These are phyloP conservation scores for Ormyrus thymus DNA, from an alignment of 2,888 invertebrate species.

Conservation along the genomic window DNA sequence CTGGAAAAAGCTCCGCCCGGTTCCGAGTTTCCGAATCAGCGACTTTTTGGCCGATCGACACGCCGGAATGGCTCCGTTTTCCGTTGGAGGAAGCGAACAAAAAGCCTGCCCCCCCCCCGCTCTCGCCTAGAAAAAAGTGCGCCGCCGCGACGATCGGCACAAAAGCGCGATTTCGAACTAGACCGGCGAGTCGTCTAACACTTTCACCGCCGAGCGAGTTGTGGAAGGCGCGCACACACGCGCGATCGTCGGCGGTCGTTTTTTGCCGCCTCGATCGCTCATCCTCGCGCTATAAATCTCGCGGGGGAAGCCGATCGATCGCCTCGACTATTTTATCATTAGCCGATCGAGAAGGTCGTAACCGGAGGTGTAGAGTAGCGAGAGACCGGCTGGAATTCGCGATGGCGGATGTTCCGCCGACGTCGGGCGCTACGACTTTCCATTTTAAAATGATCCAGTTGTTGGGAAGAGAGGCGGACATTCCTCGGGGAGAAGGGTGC, in stretches of 20 bases:
- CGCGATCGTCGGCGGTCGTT: too few relatives aligned
- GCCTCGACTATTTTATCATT: slow-evolving; percentile 36
- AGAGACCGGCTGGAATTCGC: not conserved
- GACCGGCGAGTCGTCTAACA: slow-evolving; percentile 23
- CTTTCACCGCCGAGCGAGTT: slow-evolving; percentile 33
- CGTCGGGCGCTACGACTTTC: too few relatives aligned
- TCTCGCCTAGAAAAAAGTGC: not conserved
- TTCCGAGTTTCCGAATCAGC: slow-evolving; percentile 39
- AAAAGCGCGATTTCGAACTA: slow-evolving; percentile 27
- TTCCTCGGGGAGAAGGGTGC: too few relatives aligned
- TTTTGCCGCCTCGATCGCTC: too few relatives aligned
- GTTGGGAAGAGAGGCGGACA: too few relatives aligned
- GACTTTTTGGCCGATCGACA: slow-evolving; percentile 11
- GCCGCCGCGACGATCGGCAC: not conserved
- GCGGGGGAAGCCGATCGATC: slow-evolving; percentile 9
- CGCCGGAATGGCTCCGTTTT: slow-evolving; percentile 1
- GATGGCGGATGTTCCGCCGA: not conserved
- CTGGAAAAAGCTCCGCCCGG: not conserved
- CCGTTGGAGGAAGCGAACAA: not conserved
- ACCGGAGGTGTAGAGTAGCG: not conserved
- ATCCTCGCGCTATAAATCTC: slow-evolving; percentile 7
- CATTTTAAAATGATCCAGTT: too few relatives aligned
- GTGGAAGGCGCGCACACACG: too few relatives aligned
- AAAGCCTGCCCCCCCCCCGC: not conserved
- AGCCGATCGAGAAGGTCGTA: not conserved